Evolutionary conservation across 2,888 invertebrate species (phyloP), one percentile per base, ranked within the genome.

Genomic region (Parnassius apollo): DNA sequence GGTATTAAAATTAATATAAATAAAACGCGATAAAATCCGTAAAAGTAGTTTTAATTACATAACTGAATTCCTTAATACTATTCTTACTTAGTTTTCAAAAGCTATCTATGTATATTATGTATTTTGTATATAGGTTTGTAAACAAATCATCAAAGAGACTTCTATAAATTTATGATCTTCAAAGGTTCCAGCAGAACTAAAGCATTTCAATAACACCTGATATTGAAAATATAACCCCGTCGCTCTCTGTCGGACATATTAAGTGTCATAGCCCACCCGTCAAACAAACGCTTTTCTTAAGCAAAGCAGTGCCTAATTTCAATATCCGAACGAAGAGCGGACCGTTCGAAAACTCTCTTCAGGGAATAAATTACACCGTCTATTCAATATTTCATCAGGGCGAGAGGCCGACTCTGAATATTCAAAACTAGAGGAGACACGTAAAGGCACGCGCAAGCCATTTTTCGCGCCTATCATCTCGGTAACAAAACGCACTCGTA

Each of bases 391-490:
- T 91, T 91, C 91, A 91, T 89, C 91, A 85, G 85, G 83, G 75
- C 86, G 85, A 85, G 83, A 86, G 88, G 86, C 84, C 83, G 87
- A 81, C 83, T 82, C 83, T 91, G 90, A 91, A 91, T 91, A 91
- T 91, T 91, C 91, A 89, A 88, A 89, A 91, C 90, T 91, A 91
- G 85, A 87, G 82, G 84, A 82, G 89, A 88, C 91, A 91, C 91
- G 90, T 91, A 89, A 84, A 87, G 89, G 91, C 91, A 91, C 91
- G 91, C 91, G 88, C 91, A 82, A 86, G 88, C 90, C 91, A 91
- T 91, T 91, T 91, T 91, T 91, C 91, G 91, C 91, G 91, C 91
- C 91, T 91, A 91, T 91, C 91, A 90, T 91, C 91, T 91, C 87
- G 89, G 91, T 91, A 91, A 91, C 91, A 91, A 91, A 91, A 91